Conservation (phyloP, 1,140 invertebrate species). For the Sarcophaga bullata region DNA sequence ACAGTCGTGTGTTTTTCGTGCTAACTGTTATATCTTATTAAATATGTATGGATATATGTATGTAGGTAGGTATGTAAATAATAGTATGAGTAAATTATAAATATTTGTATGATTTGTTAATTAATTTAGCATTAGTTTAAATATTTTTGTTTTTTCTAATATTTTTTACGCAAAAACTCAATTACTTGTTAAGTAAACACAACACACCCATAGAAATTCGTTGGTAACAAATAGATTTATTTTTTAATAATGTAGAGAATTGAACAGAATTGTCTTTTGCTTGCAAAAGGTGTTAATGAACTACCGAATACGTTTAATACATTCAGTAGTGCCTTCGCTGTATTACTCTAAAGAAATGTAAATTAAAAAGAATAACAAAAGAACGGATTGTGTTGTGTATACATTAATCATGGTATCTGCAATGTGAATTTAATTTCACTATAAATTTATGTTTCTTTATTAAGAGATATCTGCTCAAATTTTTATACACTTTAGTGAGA, state of each 20-base stretch:
- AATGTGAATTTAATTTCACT: too few species aligned
- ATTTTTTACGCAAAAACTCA: conserved; percentile 1
- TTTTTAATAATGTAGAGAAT: too few species aligned
- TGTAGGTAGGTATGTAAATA: too few species aligned
- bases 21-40: neutral
- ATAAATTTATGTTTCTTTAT: too few species aligned
- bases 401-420: too few species aligned
- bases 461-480: too few species aligned
- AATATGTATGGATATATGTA: neutral
- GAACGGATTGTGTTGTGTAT: too few species aligned
- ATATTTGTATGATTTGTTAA: neutral
- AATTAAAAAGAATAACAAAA: too few species aligned
- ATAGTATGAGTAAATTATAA: too few species aligned
- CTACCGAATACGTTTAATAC: neutral
- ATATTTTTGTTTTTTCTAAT: neutral
- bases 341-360: too few species aligned
- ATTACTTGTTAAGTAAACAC: conserved; percentile 1
- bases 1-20: neutral
- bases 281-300: neutral
- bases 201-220: conserved; percentile 2
- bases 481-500: too few species aligned
- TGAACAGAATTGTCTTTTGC: neutral
- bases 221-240: neutral
- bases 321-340: neutral
- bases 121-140: conserved; percentile 7